Base-by-base conservation (phyloP, 2,113 vertebrate species). In the Notiomystis cincta region DNA sequence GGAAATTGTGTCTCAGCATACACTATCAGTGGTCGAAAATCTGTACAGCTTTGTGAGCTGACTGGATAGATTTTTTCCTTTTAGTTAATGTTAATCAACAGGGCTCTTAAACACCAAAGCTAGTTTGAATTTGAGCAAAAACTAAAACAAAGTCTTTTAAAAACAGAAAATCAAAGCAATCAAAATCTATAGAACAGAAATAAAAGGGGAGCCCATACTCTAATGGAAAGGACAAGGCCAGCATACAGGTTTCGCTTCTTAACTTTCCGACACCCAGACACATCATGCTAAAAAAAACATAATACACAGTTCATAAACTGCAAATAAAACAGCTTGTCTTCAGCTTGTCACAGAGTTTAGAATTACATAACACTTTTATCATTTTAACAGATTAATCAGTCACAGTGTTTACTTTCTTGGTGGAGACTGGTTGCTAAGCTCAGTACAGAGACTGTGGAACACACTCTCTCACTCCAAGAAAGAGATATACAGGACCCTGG, bases 271-370 rank as follows among this genome's bases (percentile, higher is more conserved):
- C 57, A 53, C 4, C 3, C 7, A 9, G 8, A 28, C 11, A 76
- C 8, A 45, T 31, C 0, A 0, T n/a, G 37, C 83, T 54, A 76
- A 75, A 73, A 21, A 12, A 12, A 80, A n/a, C 3, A 21, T 22
- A 53, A 79, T 48, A 44, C 14, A 53, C 3, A 22, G 28, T 21
- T 66, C 14, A 33, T 53, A 80, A 91, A 66, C 31, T 45, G 33
- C 9, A 45, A 66, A 79, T 53, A 70, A 76, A 82, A 31, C 2
- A 51, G 15, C 13, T 57, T 53, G 23, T n/a, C 5, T 75, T 76
- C 64, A 44, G 8, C 12, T 86, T 77, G 51, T 58, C 61, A 30
- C 23, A 24, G 14, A 56, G 19, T 51, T 81, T 30, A 48, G 23
- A 71, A 71, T 25, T 60, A 16, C 15, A 19, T 35, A 35, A 33